These are phyloP conservation scores for Eucidaris tribuloides DNA, from an alignment of 35 echinoderm and acorn worm species.

Conservation along the genomic window DNA sequence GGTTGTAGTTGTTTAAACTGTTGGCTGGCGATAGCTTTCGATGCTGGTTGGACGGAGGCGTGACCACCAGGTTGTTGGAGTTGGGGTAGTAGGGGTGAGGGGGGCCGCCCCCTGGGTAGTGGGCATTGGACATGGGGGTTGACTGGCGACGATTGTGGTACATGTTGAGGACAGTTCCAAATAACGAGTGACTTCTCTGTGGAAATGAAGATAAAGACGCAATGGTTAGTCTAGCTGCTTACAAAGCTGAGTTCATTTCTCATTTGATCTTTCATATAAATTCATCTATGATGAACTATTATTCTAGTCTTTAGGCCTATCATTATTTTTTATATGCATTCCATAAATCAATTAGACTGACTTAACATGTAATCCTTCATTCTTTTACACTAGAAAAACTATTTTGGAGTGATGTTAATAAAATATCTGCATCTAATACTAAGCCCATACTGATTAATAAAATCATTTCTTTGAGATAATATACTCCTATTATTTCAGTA, in stretches of 20 bases:
- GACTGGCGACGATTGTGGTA: slow-evolving; percentile 94
- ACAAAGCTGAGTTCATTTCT: background rate
- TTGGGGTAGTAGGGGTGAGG: slow-evolving; percentile 50
- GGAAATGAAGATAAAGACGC: slow-evolving; percentile 5
- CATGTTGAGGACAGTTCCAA: slow-evolving; percentile 91
- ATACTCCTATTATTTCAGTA: no score
- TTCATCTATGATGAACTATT: no score
- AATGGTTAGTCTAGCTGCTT: background rate
- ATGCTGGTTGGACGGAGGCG: slow-evolving; percentile 91
- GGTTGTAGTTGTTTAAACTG: slow-evolving; percentile 87
- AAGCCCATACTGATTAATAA: no score
- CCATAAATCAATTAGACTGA: no score
- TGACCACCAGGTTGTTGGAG: slow-evolving; percentile 62
- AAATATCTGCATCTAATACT: no score
- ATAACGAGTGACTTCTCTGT: slow-evolving; percentile 96
- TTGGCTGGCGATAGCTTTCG: slow-evolving; percentile 90
- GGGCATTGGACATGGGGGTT: slow-evolving; percentile 47
- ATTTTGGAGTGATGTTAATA: no score
- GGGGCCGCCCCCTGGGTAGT: slow-evolving; percentile 30
- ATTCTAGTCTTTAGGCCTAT: no score
- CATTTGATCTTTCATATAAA: no score
- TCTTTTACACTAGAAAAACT: no score
- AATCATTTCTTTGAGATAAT: no score
- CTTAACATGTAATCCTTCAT: no score
- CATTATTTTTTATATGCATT: no score